A percentile compares a stretch with the other conserved stretches of the same genome.
Evolutionary conservation across 1,140 invertebrate genomes (phyloP).

Genomic region (Steinernema khuongi): DNA sequence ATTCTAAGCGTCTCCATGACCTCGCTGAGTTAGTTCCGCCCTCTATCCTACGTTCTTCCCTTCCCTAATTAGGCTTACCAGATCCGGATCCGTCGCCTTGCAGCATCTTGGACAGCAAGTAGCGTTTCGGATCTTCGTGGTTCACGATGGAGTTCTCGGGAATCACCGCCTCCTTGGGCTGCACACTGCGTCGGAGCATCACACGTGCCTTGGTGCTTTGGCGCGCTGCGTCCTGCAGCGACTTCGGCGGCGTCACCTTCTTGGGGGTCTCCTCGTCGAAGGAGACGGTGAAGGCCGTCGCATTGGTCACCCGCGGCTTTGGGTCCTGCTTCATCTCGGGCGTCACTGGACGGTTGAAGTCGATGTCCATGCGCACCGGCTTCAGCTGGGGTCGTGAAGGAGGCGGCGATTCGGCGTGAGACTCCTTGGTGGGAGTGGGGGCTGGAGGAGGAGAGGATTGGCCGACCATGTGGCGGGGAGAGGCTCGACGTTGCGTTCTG

Average conservation of each 20-base stretch:
- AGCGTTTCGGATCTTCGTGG: background rate
- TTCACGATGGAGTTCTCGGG: background rate
- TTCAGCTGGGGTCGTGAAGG: background rate
- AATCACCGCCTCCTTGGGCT: conserved; percentile 4
- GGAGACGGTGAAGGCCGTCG: background rate
- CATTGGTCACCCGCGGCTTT: background rate
- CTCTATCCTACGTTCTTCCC: too few relatives aligned
- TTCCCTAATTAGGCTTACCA: background rate
- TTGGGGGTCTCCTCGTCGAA: background rate
- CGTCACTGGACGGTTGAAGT: conserved; percentile 1
- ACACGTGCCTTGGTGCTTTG: background rate
- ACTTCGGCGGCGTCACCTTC: conserved; percentile 7
- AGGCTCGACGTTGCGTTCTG: background rate
- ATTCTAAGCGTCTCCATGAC: too few relatives aligned
- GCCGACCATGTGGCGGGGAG: background rate
- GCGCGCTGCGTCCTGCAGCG: background rate
- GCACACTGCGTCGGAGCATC: background rate
- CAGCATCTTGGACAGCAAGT: background rate
- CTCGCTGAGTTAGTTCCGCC: too few relatives aligned
- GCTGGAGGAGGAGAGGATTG: background rate
- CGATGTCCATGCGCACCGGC: conserved; percentile 8
- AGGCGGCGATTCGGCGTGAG: background rate
- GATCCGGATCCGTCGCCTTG: conserved; percentile 5
- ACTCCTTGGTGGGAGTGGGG: conserved; percentile 1
- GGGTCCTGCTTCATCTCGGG: background rate